Evolutionary conservation across 1,140 invertebrate genomes (phyloP).

Genomic region (Sweltsa coloradensis): DNA sequence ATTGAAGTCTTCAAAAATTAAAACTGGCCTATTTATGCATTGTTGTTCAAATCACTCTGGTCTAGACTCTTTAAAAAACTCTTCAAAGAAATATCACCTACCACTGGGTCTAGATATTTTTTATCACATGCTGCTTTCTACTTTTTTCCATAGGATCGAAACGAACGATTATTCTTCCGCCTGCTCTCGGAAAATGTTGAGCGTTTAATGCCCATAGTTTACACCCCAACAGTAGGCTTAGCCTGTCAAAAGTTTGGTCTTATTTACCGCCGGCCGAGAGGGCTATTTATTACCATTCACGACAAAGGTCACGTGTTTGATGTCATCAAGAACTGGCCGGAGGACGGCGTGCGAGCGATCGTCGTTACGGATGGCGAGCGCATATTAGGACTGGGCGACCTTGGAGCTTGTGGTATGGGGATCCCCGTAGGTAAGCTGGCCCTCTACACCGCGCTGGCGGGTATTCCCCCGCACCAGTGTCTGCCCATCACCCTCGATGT

Average conservation of each 20-base stretch:
- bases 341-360: slow-evolving; percentile 10
- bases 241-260: slow-evolving; percentile 95
- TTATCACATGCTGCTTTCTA: slow-evolving; percentile 10
- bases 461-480: slow-evolving; percentile 10
- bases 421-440: slow-evolving; percentile 12
- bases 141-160: slow-evolving; percentile 53
- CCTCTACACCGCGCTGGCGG: slow-evolving; percentile 11
- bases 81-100: too few relatives aligned
- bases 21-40: too few relatives aligned
- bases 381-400: slow-evolving; percentile 13
- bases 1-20: too few relatives aligned
- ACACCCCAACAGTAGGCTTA: slow-evolving; percentile 85
- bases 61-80: too few relatives aligned
- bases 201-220: slow-evolving; percentile 80
- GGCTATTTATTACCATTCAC: slow-evolving; percentile 93
- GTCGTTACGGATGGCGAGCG: slow-evolving; percentile 14
- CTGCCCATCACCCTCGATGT: slow-evolving; percentile 13
- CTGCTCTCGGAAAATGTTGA: slow-evolving; percentile 79
- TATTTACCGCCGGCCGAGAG: slow-evolving; percentile 79
- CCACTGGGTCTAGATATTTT: too few relatives aligned
- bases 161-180: slow-evolving; percentile 88
- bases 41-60: too few relatives aligned
- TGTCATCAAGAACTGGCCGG: slow-evolving; percentile 63
- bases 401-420: slow-evolving; percentile 13
- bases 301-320: slow-evolving; percentile 86